Conservation (phyloP, 1,140 invertebrate species). For the Monochamus saltuarius region DNA sequence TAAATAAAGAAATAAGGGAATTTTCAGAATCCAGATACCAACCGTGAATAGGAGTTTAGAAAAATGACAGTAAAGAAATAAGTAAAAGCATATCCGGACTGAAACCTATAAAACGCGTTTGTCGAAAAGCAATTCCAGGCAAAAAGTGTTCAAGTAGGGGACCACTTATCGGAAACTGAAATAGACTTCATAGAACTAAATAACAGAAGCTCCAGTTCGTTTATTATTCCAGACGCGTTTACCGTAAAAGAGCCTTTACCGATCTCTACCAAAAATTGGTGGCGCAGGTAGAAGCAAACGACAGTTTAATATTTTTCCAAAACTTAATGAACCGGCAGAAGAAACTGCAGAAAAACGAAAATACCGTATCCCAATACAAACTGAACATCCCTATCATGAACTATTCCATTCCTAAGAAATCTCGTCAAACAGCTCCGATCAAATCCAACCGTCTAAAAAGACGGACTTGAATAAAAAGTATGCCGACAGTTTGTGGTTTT, state of each 20-base stretch:
- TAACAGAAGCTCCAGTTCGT: neutral
- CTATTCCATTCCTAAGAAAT: neutral
- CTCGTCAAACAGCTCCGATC: neutral
- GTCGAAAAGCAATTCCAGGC: too few species aligned
- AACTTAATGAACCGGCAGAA: constrained; percentile 27
- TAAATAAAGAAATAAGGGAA: constrained; percentile 1
- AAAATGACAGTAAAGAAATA: neutral
- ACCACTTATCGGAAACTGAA: too few species aligned
- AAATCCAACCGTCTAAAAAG: neutral
- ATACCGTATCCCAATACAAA: neutral
- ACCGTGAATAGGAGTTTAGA: neutral
- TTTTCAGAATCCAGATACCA: neutral
- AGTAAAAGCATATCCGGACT: neutral
- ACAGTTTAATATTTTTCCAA: constrained; percentile 40
- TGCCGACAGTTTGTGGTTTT: constrained; percentile 37
- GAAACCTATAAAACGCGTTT: too few species aligned
- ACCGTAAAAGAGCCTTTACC: constrained; percentile 26
- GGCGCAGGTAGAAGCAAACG: constrained; percentile 33
- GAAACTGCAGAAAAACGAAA: constrained; percentile 12
- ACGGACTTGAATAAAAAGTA: constrained; percentile 25
- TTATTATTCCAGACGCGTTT: constrained; percentile 29
- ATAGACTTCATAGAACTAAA: neutral
- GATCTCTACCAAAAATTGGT: constrained; percentile 33
- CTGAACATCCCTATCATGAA: neutral
- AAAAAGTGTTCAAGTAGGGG: too few species aligned